Conservation (phyloP, 1,140 invertebrate species). For the Ceratosolen solmsi region DNA sequence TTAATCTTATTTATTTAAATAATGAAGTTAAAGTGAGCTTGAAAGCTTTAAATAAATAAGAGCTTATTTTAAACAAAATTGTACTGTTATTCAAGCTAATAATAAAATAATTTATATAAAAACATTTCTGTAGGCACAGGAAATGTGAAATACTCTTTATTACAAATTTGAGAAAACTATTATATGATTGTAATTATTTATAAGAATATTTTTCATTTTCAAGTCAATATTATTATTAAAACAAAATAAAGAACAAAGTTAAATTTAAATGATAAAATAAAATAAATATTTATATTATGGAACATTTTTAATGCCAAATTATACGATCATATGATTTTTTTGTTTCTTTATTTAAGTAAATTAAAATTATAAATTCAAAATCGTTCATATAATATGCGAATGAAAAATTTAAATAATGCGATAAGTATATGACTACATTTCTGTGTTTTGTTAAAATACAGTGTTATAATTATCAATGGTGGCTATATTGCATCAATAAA, state of each 20-base stretch:
- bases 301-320: no score
- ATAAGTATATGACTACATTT: constrained; percentile 28
- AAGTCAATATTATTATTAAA: no score
- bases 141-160: neutral
- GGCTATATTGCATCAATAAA: constrained; percentile 38
- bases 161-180: neutral
- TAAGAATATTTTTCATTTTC: no score
- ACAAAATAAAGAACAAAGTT: neutral
- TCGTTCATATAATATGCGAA: no score
- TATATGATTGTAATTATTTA: neutral
- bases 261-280: constrained; percentile 14
- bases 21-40: constrained; percentile 22
- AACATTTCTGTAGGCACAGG: neutral
- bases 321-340: no score
- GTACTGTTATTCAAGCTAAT: no score
- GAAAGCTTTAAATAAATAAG: constrained; percentile 16
- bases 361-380: no score
- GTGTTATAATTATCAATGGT: constrained; percentile 37
- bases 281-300: no score
- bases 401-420: no score
- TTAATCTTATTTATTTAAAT: constrained; percentile 25
- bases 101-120: neutral
- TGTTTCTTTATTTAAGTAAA: no score
- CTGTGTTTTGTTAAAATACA: constrained; percentile 27
- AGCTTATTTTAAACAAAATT: constrained; percentile 1